Evolutionary conservation across 2,113 vertebrate genomes (phyloP), one percentile per base, ranked within the genome.

Genomic region (Siniperca chuatsi): DNA sequence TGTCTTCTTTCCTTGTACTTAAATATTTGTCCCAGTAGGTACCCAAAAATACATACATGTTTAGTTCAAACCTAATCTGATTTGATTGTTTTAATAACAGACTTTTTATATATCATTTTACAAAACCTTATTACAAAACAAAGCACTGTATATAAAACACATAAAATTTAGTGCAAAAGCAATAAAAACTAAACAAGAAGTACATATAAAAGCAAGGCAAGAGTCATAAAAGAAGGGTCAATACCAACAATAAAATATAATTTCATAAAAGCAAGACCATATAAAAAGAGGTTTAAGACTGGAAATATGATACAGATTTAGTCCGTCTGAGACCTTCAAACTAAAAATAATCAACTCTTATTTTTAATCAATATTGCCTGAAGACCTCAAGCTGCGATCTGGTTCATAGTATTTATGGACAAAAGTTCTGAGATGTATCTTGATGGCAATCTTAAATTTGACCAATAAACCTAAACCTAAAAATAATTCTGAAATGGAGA

Each of bases 301-400:
- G 16, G 29, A 81, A 67, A 79, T 80, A 18, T 72, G 46, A 33
- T 12, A 42, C 20, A 58, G 46, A 64, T 79, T 76, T 13, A 46
- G 29, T 81, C 16, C 0, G 4, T 75, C 23, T 46, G 33, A 86
- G 52, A 12, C 18, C 7, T 75, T 75, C 9, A 62, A 55, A 50
- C 35, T 35, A 13, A 65, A 78, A 73, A 46, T 33, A 4, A 25
- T 78, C 10, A 46, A 48, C 6, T 81, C 42, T 48, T 37, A 16
- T 54, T 62, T 72, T 82, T 33, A 71, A 83, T 75, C 71, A 54
- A 64, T 74, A 62, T 42, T 67, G 23, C 8, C 33, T 4, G 12
- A 69, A 76, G 50, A 74, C 52, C 55, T 83, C 25, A 52, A 85
- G 66, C 57, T 73, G 21, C 71, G 74, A 55, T 85, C 73, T 78